phyloP scores from a whole-genome alignment of 2,113 vertebrate species.

The Tympanuchus pallidicinctus region DNA sequence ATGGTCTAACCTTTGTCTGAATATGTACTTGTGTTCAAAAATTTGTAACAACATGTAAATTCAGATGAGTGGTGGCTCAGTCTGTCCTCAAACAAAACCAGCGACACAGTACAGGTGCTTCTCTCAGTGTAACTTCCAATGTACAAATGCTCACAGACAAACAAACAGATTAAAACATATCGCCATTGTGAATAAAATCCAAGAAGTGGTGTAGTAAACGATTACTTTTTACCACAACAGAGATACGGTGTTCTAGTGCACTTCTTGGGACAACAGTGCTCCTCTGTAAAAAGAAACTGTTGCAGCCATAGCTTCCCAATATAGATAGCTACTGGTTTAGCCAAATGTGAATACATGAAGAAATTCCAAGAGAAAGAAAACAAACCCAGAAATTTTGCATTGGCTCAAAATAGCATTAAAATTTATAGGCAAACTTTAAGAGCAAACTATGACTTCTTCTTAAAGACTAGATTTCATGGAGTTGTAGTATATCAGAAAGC shows the following conservation, averaged over 20 bases:
- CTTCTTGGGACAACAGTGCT: rapidly evolving
- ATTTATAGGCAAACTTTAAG: neutral
- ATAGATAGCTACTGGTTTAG: neutral
- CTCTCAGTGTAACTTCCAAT: neutral
- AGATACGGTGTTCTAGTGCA: neutral
- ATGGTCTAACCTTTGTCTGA: neutral
- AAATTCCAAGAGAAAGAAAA: neutral
- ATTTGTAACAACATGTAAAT: rapidly evolving
- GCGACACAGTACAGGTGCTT: neutral
- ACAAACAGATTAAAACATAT: neutral
- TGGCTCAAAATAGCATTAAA: neutral
- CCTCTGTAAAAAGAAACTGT: neutral
- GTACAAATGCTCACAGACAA: neutral
- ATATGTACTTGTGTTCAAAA: neutral
- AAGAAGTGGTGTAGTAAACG: neutral
- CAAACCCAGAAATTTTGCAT: rapidly evolving
- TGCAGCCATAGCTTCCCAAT: neutral
- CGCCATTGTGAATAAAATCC: neutral
- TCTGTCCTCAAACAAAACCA: neutral
- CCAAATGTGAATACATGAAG: neutral
- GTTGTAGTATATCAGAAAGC: neutral
- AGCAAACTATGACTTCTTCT: neutral
- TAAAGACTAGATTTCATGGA: neutral
- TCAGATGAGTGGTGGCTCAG: neutral
- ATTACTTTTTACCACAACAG: neutral